Percentiles rank a stretch among this genome's conserved stretches.
Evolutionary conservation across 2,113 vertebrate genomes (phyloP).

Genomic region (Patagioenas fasciata): DNA sequence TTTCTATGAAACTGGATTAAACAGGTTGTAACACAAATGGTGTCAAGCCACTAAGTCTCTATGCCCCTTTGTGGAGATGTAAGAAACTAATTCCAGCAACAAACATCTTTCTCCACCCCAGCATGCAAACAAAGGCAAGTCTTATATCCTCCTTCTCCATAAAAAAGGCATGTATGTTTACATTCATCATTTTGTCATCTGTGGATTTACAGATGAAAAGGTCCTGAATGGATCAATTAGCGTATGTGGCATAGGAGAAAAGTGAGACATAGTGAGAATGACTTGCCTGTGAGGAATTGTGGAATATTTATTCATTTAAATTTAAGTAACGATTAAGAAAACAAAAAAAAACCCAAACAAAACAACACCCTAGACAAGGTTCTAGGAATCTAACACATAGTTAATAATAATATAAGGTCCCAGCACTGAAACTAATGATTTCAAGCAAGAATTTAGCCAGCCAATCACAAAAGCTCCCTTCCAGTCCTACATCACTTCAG

Average conservation of each 20-base stretch:
- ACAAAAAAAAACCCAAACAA: not conserved
- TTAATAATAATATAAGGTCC: not conserved
- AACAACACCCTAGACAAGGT: not conserved
- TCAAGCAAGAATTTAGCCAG: not conserved
- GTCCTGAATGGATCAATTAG: not conserved
- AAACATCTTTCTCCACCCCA: not conserved
- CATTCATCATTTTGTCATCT: not conserved
- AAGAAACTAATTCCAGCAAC: not conserved
- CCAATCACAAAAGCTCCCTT: not conserved
- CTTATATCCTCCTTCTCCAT: not conserved
- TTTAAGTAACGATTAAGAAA: not conserved
- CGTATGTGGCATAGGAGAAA: not conserved
- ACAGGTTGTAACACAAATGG: not conserved
- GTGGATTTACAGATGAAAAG: not conserved
- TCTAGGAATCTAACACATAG: not conserved
- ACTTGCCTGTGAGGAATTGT: not conserved
- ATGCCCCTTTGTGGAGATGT: not conserved
- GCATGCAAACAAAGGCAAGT: not conserved
- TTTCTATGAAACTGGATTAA: not conserved
- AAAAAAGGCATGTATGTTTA: not conserved
- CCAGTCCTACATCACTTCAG: not conserved
- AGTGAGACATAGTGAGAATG: not conserved
- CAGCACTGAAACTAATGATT: not conserved
- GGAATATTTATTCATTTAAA: not conserved
- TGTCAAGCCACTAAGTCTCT: not conserved